Evolutionary conservation across 2,797 vertebrate genomes (phyloP).

Genomic region (Neosalanx taihuensis): DNA sequence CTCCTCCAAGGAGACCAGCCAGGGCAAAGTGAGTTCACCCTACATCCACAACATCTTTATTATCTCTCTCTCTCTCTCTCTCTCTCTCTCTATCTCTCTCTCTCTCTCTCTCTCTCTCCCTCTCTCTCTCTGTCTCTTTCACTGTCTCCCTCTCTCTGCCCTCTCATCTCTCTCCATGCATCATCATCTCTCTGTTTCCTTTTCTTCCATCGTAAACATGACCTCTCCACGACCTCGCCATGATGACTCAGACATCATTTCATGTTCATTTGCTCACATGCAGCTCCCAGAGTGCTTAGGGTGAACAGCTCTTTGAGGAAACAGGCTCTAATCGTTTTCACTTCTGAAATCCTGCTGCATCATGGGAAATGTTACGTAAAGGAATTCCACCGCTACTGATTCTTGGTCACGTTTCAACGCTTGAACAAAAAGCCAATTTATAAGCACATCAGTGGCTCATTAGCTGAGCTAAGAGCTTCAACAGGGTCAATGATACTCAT

Average conservation of each 20-base stretch:
- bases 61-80: slow-evolving; percentile 2
- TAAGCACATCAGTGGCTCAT: too few species aligned
- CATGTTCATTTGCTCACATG: not conserved
- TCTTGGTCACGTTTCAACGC: too few species aligned
- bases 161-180: not conserved
- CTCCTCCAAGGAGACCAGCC: slow-evolving; percentile 72
- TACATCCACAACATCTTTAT: slow-evolving; percentile 21
- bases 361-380: not conserved
- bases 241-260: not conserved
- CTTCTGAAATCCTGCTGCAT: not conserved
- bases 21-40: slow-evolving; percentile 76
- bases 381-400: too few species aligned
- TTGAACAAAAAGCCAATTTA: too few species aligned
- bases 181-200: not conserved
- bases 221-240: not conserved
- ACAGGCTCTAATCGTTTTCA: not conserved
- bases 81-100: slow-evolving; percentile 4
- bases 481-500: too few species aligned
- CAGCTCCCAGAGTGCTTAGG: too few species aligned
- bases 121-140: not conserved
- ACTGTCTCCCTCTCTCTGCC: slow-evolving; percentile 15
- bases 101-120: slow-evolving; percentile 10
- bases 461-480: too few species aligned
- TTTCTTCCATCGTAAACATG: not conserved
- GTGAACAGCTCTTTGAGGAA: not conserved